Evolutionary conservation across 2,888 invertebrate genomes (phyloP).

Genomic region (Apodemia duryi): DNA sequence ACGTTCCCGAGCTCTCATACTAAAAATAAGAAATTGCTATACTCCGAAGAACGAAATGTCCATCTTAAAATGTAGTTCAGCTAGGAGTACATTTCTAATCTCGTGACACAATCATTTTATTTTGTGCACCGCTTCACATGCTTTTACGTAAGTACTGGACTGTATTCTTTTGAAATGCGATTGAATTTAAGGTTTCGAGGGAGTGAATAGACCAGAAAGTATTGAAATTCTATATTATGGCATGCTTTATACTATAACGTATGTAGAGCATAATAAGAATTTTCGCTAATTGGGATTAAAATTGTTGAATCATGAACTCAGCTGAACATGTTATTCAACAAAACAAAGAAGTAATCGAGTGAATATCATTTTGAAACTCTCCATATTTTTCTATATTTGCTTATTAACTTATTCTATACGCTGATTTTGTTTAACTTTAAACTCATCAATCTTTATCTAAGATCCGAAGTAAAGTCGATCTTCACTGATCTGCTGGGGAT

Average conservation of each 20-base stretch:
- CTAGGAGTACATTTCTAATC: slow-evolving; percentile 14
- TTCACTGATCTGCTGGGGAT: too few species aligned
- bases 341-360: too few species aligned
- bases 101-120: slow-evolving; percentile 15
- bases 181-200: not conserved
- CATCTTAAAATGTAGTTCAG: slow-evolving; percentile 12
- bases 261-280: too few species aligned
- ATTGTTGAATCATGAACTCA: too few species aligned
- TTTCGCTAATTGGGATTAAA: too few species aligned
- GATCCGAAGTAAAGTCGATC: too few species aligned
- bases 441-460: too few species aligned
- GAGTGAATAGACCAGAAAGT: not conserved
- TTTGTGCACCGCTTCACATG: slow-evolving; percentile 12
- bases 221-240: not conserved
- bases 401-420: too few species aligned
- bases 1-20: not conserved
- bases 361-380: too few species aligned
- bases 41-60: slow-evolving; percentile 2
- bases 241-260: not conserved
- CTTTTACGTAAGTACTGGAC: slow-evolving; percentile 13
- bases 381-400: too few species aligned
- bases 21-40: slow-evolving; percentile 3
- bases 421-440: too few species aligned
- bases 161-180: slow-evolving; percentile 10
- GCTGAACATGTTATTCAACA: too few species aligned